Conservation (phyloP, 2,113 vertebrate genomes). For the Siphamia tubifer region DNA sequence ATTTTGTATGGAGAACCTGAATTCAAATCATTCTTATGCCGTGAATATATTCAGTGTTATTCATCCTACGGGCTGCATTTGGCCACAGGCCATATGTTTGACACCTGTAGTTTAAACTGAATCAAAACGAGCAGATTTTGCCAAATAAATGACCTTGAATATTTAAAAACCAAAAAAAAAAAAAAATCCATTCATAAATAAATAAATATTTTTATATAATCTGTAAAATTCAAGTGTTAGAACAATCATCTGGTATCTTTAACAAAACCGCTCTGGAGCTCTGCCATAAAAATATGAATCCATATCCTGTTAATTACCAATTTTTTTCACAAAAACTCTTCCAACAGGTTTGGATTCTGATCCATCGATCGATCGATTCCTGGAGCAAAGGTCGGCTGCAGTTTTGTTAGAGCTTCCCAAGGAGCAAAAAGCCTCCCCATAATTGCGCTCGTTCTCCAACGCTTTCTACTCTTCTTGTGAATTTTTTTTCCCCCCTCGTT, state of each 20-base stretch:
- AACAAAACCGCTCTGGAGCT: too few species aligned
- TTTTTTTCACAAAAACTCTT: neutral
- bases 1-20: too few species aligned
- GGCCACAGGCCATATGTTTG: too few species aligned
- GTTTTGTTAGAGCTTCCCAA: slow-evolving; percentile 75
- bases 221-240: too few species aligned
- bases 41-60: too few species aligned
- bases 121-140: neutral
- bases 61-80: too few species aligned
- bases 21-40: too few species aligned
- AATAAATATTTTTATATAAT: too few species aligned
- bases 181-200: too few species aligned
- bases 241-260: neutral
- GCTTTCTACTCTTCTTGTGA: slow-evolving; percentile 14
- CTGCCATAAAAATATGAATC: slow-evolving; percentile 12
- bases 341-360: neutral
- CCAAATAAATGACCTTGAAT: neutral
- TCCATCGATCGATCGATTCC: neutral
- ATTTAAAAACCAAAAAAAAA: too few species aligned
- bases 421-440: slow-evolving; percentile 83
- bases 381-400: neutral
- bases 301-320: neutral
- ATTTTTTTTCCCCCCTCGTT: neutral
- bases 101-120: slow-evolving; percentile 9
- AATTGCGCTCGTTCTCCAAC: slow-evolving; percentile 64